These are phyloP conservation scores for Sarcophaga subvicina DNA, from an alignment of 2,888 invertebrate genomes.

Conservation along the genomic window DNA sequence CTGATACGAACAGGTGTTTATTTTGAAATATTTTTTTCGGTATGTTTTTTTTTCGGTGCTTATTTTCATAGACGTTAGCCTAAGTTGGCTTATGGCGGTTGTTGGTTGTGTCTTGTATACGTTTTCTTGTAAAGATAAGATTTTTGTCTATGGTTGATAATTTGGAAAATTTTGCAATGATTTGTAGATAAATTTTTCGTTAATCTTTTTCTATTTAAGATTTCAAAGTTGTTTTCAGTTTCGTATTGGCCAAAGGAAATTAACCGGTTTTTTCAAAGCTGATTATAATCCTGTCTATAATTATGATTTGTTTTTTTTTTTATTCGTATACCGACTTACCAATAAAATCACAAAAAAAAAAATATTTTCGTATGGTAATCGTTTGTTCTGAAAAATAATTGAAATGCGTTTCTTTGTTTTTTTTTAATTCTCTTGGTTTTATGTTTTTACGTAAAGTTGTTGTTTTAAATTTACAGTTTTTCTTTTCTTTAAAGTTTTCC, in stretches of 20 bases:
- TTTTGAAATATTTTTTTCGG: conserved; percentile 25
- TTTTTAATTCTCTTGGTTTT: not conserved
- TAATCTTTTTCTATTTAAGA: not conserved
- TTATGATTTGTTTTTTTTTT: conserved; percentile 33
- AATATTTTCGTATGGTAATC: not conserved
- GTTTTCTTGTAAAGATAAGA: conserved; percentile 44
- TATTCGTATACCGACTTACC: not conserved
- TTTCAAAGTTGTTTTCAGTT: not conserved
- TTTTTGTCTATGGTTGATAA: conserved; percentile 51
- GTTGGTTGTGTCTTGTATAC: conserved; percentile 8
- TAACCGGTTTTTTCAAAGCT: conserved; percentile 8
- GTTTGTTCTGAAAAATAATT: not conserved
- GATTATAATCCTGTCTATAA: conserved; percentile 23
- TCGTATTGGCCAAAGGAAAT: conserved; percentile 15
- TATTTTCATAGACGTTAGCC: not conserved
- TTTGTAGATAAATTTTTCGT: conserved; percentile 51
- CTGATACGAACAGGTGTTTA: conserved; percentile 61
- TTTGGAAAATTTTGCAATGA: conserved; percentile 60
- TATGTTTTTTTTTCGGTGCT: not conserved
- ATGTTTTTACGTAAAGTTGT: not conserved
- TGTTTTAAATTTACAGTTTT: not conserved
- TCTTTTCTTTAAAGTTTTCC: not conserved
- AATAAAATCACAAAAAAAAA: not conserved
- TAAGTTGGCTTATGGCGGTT: not conserved
- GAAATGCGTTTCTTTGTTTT: not conserved